Evolutionary conservation across 2,797 vertebrate species (phyloP).

Genomic region (Myioborus melanocephalus): DNA sequence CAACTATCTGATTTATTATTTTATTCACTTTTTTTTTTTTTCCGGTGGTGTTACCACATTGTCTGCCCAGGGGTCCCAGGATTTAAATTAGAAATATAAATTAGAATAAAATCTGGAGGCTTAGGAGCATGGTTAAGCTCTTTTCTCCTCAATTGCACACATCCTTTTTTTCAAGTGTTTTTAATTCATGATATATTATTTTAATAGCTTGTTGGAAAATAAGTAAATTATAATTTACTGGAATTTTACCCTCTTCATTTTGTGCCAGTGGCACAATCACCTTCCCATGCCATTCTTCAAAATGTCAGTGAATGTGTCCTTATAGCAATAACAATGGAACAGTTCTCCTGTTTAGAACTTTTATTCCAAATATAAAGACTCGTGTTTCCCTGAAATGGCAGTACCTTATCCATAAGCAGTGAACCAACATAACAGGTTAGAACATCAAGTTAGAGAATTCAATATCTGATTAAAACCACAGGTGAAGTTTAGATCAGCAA

Average conservation of each 20-base stretch:
- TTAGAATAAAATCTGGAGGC: background rate
- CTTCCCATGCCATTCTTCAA: background rate
- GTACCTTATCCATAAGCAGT: background rate
- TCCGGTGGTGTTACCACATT: background rate
- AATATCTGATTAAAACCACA: background rate
- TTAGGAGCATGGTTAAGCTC: background rate
- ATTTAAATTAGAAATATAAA: background rate
- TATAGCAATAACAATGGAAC: background rate
- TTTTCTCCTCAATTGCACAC: background rate
- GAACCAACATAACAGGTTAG: background rate
- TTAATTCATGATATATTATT: background rate
- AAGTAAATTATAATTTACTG: background rate
- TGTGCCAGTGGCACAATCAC: background rate
- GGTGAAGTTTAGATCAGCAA: background rate
- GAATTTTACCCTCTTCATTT: background rate
- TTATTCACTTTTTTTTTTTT: background rate
- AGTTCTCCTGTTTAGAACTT: background rate
- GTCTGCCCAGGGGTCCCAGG: accelerated
- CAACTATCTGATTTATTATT: background rate
- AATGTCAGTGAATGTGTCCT: background rate
- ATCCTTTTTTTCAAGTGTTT: background rate
- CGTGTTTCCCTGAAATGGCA: background rate
- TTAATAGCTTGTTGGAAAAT: background rate
- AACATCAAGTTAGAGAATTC: background rate
- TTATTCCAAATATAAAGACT: background rate